Evolutionary conservation across 2,888 invertebrate species (phyloP).

Genomic region (Chrysodeixis includens): DNA sequence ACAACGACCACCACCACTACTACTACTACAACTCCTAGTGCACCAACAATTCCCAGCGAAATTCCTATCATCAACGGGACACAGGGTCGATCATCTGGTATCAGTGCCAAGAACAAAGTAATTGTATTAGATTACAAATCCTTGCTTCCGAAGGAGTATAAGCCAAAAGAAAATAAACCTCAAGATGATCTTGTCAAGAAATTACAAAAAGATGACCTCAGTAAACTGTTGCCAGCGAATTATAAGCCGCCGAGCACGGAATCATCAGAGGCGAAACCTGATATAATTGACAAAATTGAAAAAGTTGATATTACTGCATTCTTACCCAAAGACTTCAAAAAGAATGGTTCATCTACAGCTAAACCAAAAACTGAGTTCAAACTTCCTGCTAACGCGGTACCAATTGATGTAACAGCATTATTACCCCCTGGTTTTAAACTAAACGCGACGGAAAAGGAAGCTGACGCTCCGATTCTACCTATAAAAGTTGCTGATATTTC

Average conservation of each 20-base stretch:
- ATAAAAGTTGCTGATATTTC: slow-evolving; percentile 5
- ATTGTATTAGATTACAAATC: slow-evolving; percentile 88
- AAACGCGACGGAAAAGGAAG: slow-evolving; percentile 66
- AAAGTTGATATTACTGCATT: slow-evolving; percentile 88
- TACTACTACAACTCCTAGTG: slow-evolving; percentile 63
- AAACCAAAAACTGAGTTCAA: slow-evolving; percentile 68
- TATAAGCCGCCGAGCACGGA: slow-evolving; percentile 87
- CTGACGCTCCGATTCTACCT: background rate
- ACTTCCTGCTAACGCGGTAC: slow-evolving; percentile 66
- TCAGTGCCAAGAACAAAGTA: slow-evolving; percentile 89
- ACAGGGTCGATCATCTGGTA: slow-evolving; percentile 86
- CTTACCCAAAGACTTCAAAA: slow-evolving; percentile 91
- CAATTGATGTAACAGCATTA: slow-evolving; percentile 89
- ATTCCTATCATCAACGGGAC: slow-evolving; percentile 76
- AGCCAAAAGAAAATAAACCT: slow-evolving; percentile 77
- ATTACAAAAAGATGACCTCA: slow-evolving; percentile 88
- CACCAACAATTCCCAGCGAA: slow-evolving; percentile 61
- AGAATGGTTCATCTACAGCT: slow-evolving; percentile 73
- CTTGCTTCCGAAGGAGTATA: slow-evolving; percentile 88
- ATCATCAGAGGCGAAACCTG: slow-evolving; percentile 67
- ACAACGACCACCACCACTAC: slow-evolving; percentile 80
- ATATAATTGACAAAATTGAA: slow-evolving; percentile 72
- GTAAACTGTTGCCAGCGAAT: slow-evolving; percentile 91
- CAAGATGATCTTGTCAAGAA: slow-evolving; percentile 82
- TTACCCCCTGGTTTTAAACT: slow-evolving; percentile 90